Evolutionary conservation across 2,797 vertebrate species (phyloP).

Genomic region (Falco berigora): DNA sequence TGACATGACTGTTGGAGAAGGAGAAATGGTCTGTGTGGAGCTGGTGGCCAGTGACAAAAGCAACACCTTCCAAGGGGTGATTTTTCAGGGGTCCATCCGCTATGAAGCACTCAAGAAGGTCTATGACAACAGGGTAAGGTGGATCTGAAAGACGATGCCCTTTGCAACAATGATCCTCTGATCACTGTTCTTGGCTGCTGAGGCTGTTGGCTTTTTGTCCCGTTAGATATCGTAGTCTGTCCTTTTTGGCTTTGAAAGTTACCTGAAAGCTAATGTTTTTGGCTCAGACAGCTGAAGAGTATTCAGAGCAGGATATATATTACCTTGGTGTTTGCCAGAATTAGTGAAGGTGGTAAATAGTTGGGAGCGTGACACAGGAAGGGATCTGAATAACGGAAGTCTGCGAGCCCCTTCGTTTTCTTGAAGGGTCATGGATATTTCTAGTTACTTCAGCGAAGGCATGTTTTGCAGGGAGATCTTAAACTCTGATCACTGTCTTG

Average conservation of each 20-base stretch:
- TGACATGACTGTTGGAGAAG: conserved; percentile 96
- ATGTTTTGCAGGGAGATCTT: not conserved
- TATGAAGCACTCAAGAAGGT: conserved; percentile 98
- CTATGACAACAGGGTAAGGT: conserved; percentile 93
- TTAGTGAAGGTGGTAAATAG: not conserved
- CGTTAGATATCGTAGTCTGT: not conserved
- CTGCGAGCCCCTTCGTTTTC: not conserved
- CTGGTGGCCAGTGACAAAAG: conserved; percentile 95
- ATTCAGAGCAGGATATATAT: not conserved
- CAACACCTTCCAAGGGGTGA: conserved; percentile 94
- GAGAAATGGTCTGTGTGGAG: conserved; percentile 98
- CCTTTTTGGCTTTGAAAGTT: not conserved
- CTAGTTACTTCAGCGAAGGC: not conserved
- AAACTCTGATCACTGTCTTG: not conserved
- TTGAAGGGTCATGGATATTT: not conserved
- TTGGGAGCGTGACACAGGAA: not conserved
- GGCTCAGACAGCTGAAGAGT: not conserved
- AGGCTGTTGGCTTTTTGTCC: not conserved
- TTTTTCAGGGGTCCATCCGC: conserved; percentile 98
- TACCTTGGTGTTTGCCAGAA: not conserved
- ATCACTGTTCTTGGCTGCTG: not conserved
- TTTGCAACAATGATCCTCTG: not conserved
- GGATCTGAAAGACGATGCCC: not conserved
- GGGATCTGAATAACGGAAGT: not conserved
- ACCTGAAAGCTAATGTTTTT: not conserved